phyloP scores from a whole-genome alignment of 1,140 invertebrate genomes.

The Pomacea maculata region DNA sequence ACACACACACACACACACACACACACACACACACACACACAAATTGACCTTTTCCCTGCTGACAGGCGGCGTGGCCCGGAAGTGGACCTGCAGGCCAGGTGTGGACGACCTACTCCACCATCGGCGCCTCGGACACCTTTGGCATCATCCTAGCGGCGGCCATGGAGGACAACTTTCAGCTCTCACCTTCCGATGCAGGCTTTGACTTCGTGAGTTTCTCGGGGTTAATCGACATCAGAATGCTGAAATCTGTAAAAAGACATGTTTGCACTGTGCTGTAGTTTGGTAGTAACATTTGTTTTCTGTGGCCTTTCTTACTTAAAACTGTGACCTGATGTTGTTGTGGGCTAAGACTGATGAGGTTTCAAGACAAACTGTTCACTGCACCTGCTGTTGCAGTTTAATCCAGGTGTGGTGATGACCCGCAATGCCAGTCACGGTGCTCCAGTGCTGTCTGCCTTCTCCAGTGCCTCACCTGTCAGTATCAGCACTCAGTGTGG shows the following conservation, averaged over 20 bases:
- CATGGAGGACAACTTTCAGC: constrained; percentile 15
- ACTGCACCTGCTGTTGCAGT: background rate
- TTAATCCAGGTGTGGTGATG: background rate
- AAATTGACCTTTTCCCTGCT: no score
- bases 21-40: no score
- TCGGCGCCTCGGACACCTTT: background rate
- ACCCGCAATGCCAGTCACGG: background rate
- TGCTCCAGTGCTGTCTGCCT: background rate
- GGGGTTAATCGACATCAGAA: no score
- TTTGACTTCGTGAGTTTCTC: constrained; percentile 9
- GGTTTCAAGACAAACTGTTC: no score
- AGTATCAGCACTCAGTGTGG: background rate
- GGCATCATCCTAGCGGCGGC: constrained; percentile 26
- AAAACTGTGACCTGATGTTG: no score
- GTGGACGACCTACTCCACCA: constrained; percentile 25
- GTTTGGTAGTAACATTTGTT: no score
- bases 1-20: no score
- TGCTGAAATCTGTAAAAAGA: no score
- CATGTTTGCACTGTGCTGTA: no score
- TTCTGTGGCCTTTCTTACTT: no score
- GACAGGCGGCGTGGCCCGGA: constrained; percentile 8
- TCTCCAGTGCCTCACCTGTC: background rate
- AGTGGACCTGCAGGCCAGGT: constrained; percentile 24
- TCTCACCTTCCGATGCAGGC: constrained; percentile 26
- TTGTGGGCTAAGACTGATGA: no score